Evolutionary conservation across 2,888 invertebrate species (phyloP), one percentile per base, ranked within the genome.

Genomic region (Gisinianus flammeolus): DNA sequence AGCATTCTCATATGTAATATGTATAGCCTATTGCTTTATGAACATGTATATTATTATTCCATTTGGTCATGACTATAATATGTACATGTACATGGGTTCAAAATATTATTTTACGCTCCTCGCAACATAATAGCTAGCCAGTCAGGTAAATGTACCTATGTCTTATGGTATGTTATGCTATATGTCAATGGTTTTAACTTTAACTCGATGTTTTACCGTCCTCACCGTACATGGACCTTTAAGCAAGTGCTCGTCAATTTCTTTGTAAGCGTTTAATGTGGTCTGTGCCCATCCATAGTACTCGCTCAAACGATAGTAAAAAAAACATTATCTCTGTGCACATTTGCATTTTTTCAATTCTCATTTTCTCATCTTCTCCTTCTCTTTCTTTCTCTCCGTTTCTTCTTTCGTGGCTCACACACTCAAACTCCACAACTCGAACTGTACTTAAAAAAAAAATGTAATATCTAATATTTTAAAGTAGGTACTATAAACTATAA

Each of bases 211-310:
- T 44, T 44, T 44, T 44, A 44, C 8, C 35, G 12, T 35, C 12
- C 12, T 3, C 0, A 62, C 62, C 44, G 68, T 68, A 44, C 44
- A 68, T 68, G 44, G 33, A 68, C 31, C 33, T 33, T n/a, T 10
- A n/a, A 67, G 28, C 35, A 68, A 68, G 44, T 68, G 44, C 33
- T 67, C 67, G 33, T 68, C 68, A 68, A 68, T 35, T 68, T 68
- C 44, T 35, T 68, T 35, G 35, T 44, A 44, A 68, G 68, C 26
- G 12, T 68, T 68, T 68, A 68, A 68, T 68, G 68, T 67, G 33
- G 67, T 68, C 44, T 44, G 68, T 68, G 68, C 44, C 33, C 44
- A 44, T 58, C 58, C 22, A 58, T 6, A 6, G 2, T 24, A 58
- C 58, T 58, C 56, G 6, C 2, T 1, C 22, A 58, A 8, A 58